Evolutionary conservation across 2,888 invertebrate genomes (phyloP), one percentile per base, ranked within the genome.

Genomic region (Erpobdella octoculata): DNA sequence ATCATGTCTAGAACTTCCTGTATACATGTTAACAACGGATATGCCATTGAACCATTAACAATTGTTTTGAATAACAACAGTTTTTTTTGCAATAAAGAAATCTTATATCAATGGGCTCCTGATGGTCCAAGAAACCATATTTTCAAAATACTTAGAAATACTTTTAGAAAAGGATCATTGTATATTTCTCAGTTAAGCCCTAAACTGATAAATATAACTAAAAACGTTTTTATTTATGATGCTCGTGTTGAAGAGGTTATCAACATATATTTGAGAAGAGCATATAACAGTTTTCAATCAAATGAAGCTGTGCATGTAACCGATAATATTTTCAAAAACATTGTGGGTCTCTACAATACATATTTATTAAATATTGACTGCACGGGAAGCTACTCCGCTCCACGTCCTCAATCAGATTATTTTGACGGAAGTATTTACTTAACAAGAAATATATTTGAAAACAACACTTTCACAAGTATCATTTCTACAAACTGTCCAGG

Each of bases 401-500:
- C 15, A 21, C 15, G 2, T 59, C n/a, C 1, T 25, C 2, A 15
- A n/a, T 18, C n/a, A n/a, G n/a, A n/a, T n/a, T n/a, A n/a, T n/a
- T n/a, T n/a, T n/a, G n/a, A n/a, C n/a, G n/a, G n/a, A n/a, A n/a
- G n/a, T n/a, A n/a, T n/a, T n/a, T n/a, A 41, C 25, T 21, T 71
- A n/a, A 25, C 5, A 36, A 58, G 37, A n/a, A 71, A 71, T 31
- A 64, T 46, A 25, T 71, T 71, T 62, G 35, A 9, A 15, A 64
- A 64, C 36, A 71, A 71, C 38, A 41, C 21, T 41, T 37, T 61
- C 21, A 28, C 33, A 28, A 31, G 15, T 9, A 58, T 62, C 33
- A 35, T 71, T 8, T 15, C 37, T 41, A 53, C 62, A 0, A 33
- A 62, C 31, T 62, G 64, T 31, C 28, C 38, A 1, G 61, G 62